A percentile compares a stretch with the other conserved stretches of the same genome.
Evolutionary conservation across 35 echinoderm and acorn worm genomes (phyloP).

Genomic region (Anneissia japonica): DNA sequence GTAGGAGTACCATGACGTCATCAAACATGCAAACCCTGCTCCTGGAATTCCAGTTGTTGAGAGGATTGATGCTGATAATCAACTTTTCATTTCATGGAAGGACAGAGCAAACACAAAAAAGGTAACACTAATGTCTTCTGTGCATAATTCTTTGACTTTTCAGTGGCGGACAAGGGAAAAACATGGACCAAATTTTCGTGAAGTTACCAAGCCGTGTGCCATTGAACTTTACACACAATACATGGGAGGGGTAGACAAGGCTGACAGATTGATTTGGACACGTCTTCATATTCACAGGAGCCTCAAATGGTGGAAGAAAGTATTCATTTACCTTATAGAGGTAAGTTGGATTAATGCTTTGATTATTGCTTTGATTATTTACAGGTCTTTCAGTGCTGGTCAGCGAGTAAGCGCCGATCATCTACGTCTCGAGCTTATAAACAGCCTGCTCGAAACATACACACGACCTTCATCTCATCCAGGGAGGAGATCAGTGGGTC

Average conservation of each 20-base stretch:
- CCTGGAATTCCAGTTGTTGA: background rate
- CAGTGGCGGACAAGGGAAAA: conserved; percentile 7
- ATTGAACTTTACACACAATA: conserved; percentile 46
- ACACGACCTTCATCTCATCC: background rate
- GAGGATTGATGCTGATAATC: background rate
- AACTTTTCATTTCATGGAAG: background rate
- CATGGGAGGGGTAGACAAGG: conserved; percentile 76
- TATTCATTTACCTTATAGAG: conserved; percentile 27
- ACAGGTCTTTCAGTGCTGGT: background rate
- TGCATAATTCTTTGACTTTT: conserved; percentile 30
- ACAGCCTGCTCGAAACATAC: background rate
- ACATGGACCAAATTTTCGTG: background rate
- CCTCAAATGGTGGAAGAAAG: conserved; percentile 55
- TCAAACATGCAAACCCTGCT: background rate
- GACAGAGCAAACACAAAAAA: conserved; percentile 13
- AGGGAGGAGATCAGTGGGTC: background rate
- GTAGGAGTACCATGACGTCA: conserved; percentile 32
- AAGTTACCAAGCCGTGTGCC: conserved; percentile 37
- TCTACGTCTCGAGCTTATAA: background rate
- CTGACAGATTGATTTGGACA: conserved; percentile 36
- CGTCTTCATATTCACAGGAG: conserved; percentile 39
- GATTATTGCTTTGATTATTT: conserved; percentile 13
- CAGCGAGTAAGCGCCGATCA: background rate
- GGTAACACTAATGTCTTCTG: conserved; percentile 20
- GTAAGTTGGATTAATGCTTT: conserved; percentile 27